These are phyloP conservation scores for Lysandra bellargus DNA, from an alignment of 2,888 invertebrate genomes.

Conservation along the genomic window DNA sequence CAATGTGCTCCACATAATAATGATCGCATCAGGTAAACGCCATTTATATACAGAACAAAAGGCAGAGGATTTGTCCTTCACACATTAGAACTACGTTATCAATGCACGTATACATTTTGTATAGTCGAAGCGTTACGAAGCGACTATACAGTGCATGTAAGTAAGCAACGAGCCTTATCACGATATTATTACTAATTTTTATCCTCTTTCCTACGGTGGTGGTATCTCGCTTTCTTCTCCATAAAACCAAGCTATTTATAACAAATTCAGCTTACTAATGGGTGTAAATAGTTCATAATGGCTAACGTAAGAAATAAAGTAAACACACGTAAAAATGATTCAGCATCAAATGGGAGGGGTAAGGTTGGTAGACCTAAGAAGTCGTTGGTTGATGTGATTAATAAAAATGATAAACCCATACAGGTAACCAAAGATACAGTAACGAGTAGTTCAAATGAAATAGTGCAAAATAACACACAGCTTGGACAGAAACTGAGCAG, in stretches of 20 bases:
- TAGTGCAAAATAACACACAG: slow-evolving; percentile 44
- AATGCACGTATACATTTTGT: slow-evolving; percentile 70
- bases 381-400: slow-evolving; percentile 55
- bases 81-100: slow-evolving; percentile 73
- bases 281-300: slow-evolving; percentile 55
- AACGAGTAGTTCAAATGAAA: slow-evolving; percentile 47
- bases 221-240: slow-evolving; percentile 50
- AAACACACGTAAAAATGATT: slow-evolving; percentile 58
- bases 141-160: slow-evolving; percentile 72
- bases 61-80: slow-evolving; percentile 69
- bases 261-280: slow-evolving; percentile 61
- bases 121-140: slow-evolving; percentile 72
- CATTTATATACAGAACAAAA: slow-evolving; percentile 71
- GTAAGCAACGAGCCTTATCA: slow-evolving; percentile 53
- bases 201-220: slow-evolving; percentile 60
- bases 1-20: slow-evolving; percentile 50
- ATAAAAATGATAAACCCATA: slow-evolving; percentile 40
- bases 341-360: slow-evolving; percentile 50
- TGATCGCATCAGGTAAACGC: slow-evolving; percentile 64
- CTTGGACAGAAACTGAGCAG: slow-evolving; percentile 26
- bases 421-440: slow-evolving; percentile 44
- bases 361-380: slow-evolving; percentile 51
- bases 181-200: slow-evolving; percentile 50
- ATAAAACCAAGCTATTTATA: slow-evolving; percentile 43
- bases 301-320: slow-evolving; percentile 69